Percentiles rank a stretch among this genome's conserved stretches.
These are phyloP conservation scores for Allolobophora icterica DNA, from an alignment of 2,888 invertebrate species.

Conservation along the genomic window DNA sequence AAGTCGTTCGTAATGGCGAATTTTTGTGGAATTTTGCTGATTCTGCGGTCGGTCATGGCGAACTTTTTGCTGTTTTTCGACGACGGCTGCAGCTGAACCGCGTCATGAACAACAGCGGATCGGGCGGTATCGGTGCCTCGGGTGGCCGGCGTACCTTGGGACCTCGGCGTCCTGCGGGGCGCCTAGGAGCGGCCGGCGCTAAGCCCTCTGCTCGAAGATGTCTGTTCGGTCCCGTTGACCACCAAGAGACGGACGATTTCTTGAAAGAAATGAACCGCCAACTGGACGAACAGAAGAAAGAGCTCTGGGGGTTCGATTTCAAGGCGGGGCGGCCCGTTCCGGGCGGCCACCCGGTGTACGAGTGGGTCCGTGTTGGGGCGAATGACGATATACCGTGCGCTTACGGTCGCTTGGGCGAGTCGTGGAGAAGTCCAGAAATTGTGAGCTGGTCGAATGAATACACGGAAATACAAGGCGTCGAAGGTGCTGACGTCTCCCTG, in stretches of 20 bases:
- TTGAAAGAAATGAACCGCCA: background rate
- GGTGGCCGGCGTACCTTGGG: background rate
- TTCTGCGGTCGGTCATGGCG: background rate
- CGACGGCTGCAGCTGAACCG: constrained; percentile 3
- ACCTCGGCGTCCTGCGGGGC: background rate
- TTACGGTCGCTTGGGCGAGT: background rate
- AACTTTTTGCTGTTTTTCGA: background rate
- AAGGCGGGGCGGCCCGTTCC: constrained; percentile 13
- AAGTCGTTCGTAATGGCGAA: background rate
- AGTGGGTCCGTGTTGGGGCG: background rate
- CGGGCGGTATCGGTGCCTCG: background rate
- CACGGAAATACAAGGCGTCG: background rate
- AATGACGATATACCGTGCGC: background rate
- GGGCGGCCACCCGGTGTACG: background rate
- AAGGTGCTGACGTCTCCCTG: background rate
- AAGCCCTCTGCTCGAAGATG: background rate
- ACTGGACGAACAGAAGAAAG: background rate
- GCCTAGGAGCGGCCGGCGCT: background rate
- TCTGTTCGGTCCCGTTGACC: constrained; percentile 1
- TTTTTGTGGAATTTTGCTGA: background rate
- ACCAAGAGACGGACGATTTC: background rate
- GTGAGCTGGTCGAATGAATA: background rate
- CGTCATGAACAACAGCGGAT: background rate
- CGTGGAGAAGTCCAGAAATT: background rate
- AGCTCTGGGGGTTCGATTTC: constrained; percentile 8